Percentiles rank a stretch among this genome's conserved stretches.
These are phyloP conservation scores for Bos indicus DNA, from an alignment of 2,113 vertebrate genomes.

Conservation along the genomic window DNA sequence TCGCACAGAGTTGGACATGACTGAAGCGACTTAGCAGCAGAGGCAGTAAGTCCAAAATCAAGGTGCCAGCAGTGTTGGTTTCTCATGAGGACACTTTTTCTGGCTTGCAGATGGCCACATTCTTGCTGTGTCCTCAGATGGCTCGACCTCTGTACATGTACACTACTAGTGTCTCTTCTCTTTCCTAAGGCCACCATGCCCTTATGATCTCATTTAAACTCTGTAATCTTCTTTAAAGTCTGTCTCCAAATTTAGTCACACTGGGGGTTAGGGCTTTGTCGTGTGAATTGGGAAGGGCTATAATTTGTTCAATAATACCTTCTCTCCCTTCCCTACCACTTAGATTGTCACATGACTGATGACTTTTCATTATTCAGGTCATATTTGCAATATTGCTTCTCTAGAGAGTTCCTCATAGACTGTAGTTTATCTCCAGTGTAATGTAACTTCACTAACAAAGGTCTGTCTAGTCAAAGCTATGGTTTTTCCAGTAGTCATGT, in stretches of 20 bases:
- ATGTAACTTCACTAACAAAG: neutral
- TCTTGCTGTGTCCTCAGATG: neutral
- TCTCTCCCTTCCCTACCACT: neutral
- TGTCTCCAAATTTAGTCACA: neutral
- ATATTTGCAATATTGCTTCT: neutral
- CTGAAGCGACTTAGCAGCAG: too few relatives aligned
- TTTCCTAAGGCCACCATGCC: neutral
- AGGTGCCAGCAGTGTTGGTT: neutral
- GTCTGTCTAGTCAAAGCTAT: too few relatives aligned
- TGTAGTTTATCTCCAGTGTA: neutral
- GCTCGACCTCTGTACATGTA: neutral
- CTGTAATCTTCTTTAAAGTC: neutral
- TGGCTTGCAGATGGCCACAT: neutral
- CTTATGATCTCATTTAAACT: neutral
- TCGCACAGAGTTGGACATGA: too few relatives aligned
- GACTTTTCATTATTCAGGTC: neutral
- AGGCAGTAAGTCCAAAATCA: neutral
- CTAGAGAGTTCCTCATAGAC: neutral
- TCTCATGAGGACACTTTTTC: neutral
- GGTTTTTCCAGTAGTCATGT: neutral
- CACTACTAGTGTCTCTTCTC: neutral
- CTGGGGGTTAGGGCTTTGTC: neutral
- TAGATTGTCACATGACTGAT: neutral
- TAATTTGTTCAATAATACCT: neutral
- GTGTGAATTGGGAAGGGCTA: neutral